These are phyloP conservation scores for Pteria penguin DNA, from an alignment of 2,888 invertebrate species.

Conservation along the genomic window DNA sequence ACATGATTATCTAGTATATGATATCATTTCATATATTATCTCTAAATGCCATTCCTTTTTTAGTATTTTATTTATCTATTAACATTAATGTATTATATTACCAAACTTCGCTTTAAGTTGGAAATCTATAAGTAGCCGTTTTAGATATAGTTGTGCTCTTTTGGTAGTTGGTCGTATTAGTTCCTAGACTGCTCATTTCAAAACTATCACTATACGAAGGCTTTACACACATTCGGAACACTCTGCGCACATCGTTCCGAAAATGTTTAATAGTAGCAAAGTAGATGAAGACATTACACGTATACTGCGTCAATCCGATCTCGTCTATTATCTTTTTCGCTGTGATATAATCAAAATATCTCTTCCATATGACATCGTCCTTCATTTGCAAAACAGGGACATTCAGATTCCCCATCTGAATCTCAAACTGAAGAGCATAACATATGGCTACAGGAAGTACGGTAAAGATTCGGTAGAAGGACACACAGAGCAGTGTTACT, in stretches of 20 bases:
- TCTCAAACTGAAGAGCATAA: conserved; percentile 60
- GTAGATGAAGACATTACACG: conserved; percentile 74
- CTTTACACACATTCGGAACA: background rate
- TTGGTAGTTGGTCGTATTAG: too few species aligned
- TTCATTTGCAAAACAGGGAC: conserved; percentile 63
- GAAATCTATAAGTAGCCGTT: too few species aligned
- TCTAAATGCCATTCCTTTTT: too few species aligned
- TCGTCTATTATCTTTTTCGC: conserved; percentile 71
- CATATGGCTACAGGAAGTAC: conserved; percentile 71
- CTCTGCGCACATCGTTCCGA: conserved; percentile 39
- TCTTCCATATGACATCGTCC: conserved; percentile 67
- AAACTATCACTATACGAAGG: too few species aligned
- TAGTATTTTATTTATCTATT: too few species aligned
- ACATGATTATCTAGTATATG: too few species aligned
- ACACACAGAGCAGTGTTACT: conserved; percentile 69
- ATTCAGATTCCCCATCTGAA: conserved; percentile 51
- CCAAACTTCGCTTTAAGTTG: too few species aligned
- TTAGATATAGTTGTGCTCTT: too few species aligned
- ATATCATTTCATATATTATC: too few species aligned
- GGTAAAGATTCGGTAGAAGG: conserved; percentile 74
- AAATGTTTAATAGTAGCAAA: conserved; percentile 65
- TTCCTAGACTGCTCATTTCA: too few species aligned
- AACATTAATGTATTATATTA: too few species aligned
- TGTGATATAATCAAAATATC: conserved; percentile 68
- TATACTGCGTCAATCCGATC: conserved; percentile 75